Evolutionary conservation across 2,113 vertebrate genomes (phyloP), one percentile per base, ranked within the genome.

Genomic region (Columbina picui): DNA sequence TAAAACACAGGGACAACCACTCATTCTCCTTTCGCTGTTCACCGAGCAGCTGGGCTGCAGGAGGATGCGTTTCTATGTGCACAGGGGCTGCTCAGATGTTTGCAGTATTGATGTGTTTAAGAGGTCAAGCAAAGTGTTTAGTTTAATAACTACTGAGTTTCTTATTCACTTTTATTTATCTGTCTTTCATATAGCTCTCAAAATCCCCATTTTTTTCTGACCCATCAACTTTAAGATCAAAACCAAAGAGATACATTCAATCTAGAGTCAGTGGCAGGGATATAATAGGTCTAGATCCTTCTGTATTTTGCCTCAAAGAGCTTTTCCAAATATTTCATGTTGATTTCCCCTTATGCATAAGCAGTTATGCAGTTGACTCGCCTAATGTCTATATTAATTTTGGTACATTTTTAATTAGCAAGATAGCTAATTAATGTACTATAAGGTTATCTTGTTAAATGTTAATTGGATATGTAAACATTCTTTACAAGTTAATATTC

Each of bases 401-500:
- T 77, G 70, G 94, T 89, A 84, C 78, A 75, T 84, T 96, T 95
- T 84, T 89, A 97, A 97, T 96, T 97, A 96, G 56, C 61, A 95
- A 45, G 85, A 96, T 96, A 94, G 81, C 89, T 96, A 96, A 97
- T 97, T 97, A 97, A 97, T 9, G 6, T 76, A 63, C 69, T 96
- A 91, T 96, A 96, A 91, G 94, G 94, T 96, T 96, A 96, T 96
- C 97, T 97, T 89, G 77, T 96, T 97, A 96, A 97, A 96, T 96
- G 93, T 87, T 97, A 98, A 98, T 97, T 96, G 96, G 93, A 95
- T 97, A 91, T 96, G 97, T 98, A 97, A 97, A 96, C 97, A 97
- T 96, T 96, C 91, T 93, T 95, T 94, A 93, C 91, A 93, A 96
- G 88, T 93, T 95, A 95, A 96, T 96, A 96, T 97, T 96, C 94